Conservation (phyloP, 2,888 invertebrate genomes). For the Apodemia mormo region DNA sequence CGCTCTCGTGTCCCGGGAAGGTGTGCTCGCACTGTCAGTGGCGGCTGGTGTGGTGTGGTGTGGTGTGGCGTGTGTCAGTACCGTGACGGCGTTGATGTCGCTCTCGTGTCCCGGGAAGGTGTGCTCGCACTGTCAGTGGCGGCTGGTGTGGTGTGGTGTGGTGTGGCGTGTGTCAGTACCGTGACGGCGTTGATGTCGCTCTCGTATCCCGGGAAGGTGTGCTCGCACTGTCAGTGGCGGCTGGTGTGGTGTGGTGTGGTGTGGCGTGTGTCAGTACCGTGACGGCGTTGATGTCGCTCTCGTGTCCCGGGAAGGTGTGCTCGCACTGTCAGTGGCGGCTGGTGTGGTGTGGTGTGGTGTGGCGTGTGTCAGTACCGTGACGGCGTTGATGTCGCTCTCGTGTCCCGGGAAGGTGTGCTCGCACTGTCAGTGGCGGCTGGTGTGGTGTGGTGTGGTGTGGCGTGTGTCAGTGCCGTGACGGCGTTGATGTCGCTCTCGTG, state of each 20-base stretch:
- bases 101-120: slow-evolving; percentile 99
- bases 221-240: slow-evolving; percentile 99
- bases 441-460: background rate
- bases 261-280: slow-evolving; percentile 75
- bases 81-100: slow-evolving; percentile 99
- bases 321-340: slow-evolving; percentile 99
- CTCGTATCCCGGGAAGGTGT: slow-evolving; percentile 99
- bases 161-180: slow-evolving; percentile 43
- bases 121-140: slow-evolving; percentile 99
- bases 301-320: slow-evolving; percentile 99
- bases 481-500: slow-evolving; percentile 99
- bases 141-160: slow-evolving; percentile 48
- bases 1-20: slow-evolving; percentile 99
- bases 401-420: slow-evolving; percentile 99
- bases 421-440: slow-evolving; percentile 98
- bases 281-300: slow-evolving; percentile 99
- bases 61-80: slow-evolving; percentile 34
- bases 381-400: slow-evolving; percentile 99
- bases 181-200: slow-evolving; percentile 99
- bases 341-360: background rate
- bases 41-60: slow-evolving; percentile 73
- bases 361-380: slow-evolving; percentile 82
- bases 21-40: slow-evolving; percentile 99
- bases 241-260: too few relatives aligned
- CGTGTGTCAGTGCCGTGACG: slow-evolving; percentile 84